Percentiles rank a stretch among this genome's conserved stretches.
Conservation (phyloP, 2,797 vertebrate species). For the Halcyon badia region DNA sequence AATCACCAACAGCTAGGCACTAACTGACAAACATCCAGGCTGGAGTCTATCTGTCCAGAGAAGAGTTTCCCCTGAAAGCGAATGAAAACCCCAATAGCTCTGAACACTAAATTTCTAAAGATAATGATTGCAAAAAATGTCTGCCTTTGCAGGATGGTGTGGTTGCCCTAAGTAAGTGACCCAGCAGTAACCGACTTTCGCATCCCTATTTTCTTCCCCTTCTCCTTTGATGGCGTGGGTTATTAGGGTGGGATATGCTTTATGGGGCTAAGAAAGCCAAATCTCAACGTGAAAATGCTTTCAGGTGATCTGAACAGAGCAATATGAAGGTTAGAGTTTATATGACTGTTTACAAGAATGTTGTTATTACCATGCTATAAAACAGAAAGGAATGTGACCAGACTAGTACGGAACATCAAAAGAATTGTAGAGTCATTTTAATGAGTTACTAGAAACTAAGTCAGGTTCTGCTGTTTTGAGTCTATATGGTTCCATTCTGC, state of each 20-base stretch:
- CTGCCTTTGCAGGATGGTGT: background rate
- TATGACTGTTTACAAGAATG: constrained; percentile 74
- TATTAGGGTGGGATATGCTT: constrained; percentile 9
- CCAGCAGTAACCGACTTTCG: background rate
- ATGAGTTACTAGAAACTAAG: constrained; percentile 73
- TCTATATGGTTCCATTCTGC: constrained; percentile 25
- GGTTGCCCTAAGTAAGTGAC: background rate
- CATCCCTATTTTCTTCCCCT: background rate
- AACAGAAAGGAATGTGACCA: constrained; percentile 72
- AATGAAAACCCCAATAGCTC: background rate
- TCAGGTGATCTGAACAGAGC: constrained; percentile 31
- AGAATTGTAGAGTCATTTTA: constrained; percentile 68
- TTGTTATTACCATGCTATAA: constrained; percentile 68
- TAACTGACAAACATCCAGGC: background rate
- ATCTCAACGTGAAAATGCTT: constrained; percentile 48
- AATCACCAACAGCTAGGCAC: background rate
- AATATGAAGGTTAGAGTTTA: constrained; percentile 66
- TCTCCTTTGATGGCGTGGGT: background rate
- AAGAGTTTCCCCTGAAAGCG: background rate
- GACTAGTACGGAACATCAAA: constrained; percentile 70
- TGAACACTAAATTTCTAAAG: background rate
- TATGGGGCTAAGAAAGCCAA: constrained; percentile 17
- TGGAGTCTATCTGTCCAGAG: background rate
- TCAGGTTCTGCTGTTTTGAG: constrained; percentile 55
- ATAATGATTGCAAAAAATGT: background rate